Evolutionary conservation across 2,888 invertebrate species (phyloP).

Genomic region (Nasonovia ribisnigri): DNA sequence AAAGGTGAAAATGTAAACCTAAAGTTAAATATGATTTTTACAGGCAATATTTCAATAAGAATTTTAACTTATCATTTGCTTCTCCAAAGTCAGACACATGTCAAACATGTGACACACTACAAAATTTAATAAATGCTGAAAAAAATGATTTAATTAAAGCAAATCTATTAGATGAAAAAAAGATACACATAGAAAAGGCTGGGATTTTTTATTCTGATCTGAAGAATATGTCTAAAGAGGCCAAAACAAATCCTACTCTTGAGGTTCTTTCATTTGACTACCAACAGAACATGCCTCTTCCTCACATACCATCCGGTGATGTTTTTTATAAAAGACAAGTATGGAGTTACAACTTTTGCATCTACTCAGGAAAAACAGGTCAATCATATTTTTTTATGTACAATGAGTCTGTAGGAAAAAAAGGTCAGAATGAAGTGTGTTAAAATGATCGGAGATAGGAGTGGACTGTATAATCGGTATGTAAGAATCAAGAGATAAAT

Average conservation of each 20-base stretch:
- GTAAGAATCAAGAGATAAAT: too few species aligned
- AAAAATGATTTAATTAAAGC: conserved; percentile 1
- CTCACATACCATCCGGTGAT: background rate
- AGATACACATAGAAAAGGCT: conserved; percentile 15
- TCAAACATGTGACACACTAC: background rate
- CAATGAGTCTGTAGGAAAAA: background rate
- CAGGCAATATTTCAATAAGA: too few species aligned
- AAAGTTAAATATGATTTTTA: too few species aligned
- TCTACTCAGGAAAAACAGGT: background rate
- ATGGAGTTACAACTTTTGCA: background rate
- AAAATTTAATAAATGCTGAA: conserved; percentile 18
- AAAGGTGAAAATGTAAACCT: too few species aligned
- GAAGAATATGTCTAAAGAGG: background rate
- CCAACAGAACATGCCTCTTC: too few species aligned
- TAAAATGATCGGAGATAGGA: too few species aligned
- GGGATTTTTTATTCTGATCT: conserved; percentile 26
- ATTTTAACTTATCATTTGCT: too few species aligned
- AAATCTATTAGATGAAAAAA: conserved; percentile 23
- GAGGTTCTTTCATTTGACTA: conserved; percentile 23
- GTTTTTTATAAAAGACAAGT: background rate
- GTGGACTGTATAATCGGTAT: too few species aligned
- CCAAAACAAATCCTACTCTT: conserved; percentile 17
- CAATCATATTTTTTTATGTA: background rate
- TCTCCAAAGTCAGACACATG: too few species aligned
- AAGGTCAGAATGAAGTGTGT: too few species aligned